Conservation (phyloP, 2,888 invertebrate species). For the Tortricodes alternella region DNA sequence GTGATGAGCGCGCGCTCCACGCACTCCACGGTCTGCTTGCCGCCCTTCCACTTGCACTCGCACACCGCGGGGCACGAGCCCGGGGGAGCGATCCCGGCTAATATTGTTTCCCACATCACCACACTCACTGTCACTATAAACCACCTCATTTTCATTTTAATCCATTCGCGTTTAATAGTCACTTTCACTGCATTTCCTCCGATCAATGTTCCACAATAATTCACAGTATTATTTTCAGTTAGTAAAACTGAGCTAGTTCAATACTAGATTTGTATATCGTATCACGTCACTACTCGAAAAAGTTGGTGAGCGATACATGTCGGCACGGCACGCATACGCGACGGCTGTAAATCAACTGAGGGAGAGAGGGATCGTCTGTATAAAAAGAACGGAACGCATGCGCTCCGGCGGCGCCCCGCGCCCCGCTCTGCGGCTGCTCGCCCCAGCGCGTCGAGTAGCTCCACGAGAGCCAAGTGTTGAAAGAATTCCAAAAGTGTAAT, state of each 20-base stretch:
- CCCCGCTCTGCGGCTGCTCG: conserved; percentile 81
- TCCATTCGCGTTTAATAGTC: conserved; percentile 47
- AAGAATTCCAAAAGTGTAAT: conserved; percentile 80
- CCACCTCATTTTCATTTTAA: conserved; percentile 75
- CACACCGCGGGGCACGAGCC: conserved; percentile 89
- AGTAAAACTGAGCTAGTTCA: conserved; percentile 47
- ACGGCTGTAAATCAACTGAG: conserved; percentile 72
- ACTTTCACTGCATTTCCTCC: conserved; percentile 51
- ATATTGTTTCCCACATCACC: conserved; percentile 69
- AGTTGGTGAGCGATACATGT: conserved; percentile 85
- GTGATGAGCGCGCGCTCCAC: conserved; percentile 91
- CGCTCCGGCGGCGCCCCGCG: conserved; percentile 71
- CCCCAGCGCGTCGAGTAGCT: conserved; percentile 70
- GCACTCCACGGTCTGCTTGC: conserved; percentile 96
- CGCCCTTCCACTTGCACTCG: conserved; percentile 96
- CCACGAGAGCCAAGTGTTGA: conserved; percentile 74
- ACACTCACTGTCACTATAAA: conserved; percentile 73
- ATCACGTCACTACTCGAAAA: conserved; percentile 82
- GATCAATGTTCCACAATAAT: conserved; percentile 41
- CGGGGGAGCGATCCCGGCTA: conserved; percentile 74
- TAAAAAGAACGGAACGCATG: conserved; percentile 74
- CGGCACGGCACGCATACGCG: conserved; percentile 77
- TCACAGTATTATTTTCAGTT: conserved; percentile 45
- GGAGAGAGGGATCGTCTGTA: conserved; percentile 72
- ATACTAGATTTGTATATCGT: conserved; percentile 67